Percentiles rank a stretch among this genome's conserved stretches.
Evolutionary conservation across 2,113 vertebrate species (phyloP).

Genomic region (Chunga burmeisteri): DNA sequence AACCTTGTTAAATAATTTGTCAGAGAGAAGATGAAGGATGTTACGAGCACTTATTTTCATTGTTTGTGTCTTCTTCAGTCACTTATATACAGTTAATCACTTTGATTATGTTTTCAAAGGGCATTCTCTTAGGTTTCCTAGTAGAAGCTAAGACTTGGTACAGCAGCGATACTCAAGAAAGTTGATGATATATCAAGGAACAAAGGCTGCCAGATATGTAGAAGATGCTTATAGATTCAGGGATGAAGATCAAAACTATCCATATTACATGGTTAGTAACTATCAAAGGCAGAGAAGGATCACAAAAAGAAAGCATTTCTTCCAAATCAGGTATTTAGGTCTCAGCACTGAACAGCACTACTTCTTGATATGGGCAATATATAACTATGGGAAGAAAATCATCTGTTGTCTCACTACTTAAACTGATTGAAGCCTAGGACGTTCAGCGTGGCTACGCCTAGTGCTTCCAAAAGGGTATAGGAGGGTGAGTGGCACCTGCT

Average conservation of each 20-base stretch:
- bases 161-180: neutral
- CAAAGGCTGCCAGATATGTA: neutral
- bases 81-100: neutral
- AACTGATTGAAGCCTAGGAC: neutral
- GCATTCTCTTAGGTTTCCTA: neutral
- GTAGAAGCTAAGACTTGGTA: neutral
- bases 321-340: neutral
- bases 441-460: neutral
- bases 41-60: neutral
- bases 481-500: neutral
- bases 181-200: neutral
- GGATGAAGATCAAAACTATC: neutral
- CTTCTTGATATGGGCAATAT: fast-evolving
- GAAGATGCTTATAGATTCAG: neutral
- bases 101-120: neutral
- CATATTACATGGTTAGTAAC: neutral
- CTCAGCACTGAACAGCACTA: neutral
- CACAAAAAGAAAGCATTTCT: neutral
- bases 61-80: neutral
- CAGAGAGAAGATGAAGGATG: neutral
- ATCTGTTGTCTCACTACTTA: neutral
- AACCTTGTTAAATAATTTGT: neutral
- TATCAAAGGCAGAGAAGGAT: neutral
- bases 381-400: neutral
- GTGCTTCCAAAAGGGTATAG: neutral